Evolutionary conservation across 2,888 invertebrate species (phyloP), one percentile per base, ranked within the genome.

Genomic region (Liodrosophila aerea): DNA sequence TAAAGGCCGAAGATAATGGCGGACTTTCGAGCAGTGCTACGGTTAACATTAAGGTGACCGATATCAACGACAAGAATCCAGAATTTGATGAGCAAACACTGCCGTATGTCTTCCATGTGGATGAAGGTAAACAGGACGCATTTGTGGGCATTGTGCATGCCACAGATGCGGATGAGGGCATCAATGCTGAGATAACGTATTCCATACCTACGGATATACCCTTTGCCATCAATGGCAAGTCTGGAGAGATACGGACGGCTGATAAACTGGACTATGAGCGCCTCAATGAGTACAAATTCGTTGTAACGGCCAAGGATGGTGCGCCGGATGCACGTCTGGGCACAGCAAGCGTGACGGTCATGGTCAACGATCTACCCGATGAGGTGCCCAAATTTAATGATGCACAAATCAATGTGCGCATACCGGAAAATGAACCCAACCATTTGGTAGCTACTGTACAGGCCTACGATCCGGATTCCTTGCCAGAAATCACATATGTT

Each of bases 41-140:
- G 0, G 95, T 97, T 0, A 96, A 96, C 81, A 95, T 97, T 53
- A 95, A 94, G 87, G 95, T 97, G 1, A 96, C 96, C 0, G 97
- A 97, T 81, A 96, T 97, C 64, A 97, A 97, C 87, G 97, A 97
- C 86, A 96, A 97, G 83, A 97, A 96, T 88, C 97, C 97, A 0
- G 95, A 95, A 85, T 97, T 97, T 85, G 93, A 95, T n/a, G 92
- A 93, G 49, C 86, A 87, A 0, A 92, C 92, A 13, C 92, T 95
- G 66, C 95, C 96, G 0, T 97, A 97, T 82, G 91, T 92, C 34
- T 97, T 97, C 89, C 91, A 92, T n/a, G 94, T 96, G 0, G 94
- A 94, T 87, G 96, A 96, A 91, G 96, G 92, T 40, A 86, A 91
- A 4, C 82, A 90, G 0, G 91, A 91, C 22, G 92, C 92, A 18